Evolutionary conservation across 2,797 vertebrate genomes (phyloP).

Genomic region (Nyctalus aviator): DNA sequence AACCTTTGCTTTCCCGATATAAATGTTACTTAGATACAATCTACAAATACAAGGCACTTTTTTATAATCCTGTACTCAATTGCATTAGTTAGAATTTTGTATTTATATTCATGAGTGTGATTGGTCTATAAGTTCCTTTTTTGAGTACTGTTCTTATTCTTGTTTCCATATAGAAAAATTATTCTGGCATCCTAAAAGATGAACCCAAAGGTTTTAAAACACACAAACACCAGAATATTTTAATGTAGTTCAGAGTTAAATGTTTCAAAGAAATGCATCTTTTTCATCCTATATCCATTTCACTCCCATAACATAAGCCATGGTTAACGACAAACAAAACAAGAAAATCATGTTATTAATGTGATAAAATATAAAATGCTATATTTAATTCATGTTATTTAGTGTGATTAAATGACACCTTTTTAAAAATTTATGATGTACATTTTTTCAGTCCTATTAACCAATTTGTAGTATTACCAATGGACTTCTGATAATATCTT

Average conservation of each 20-base stretch:
- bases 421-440: neutral
- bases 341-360: neutral
- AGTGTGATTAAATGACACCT: neutral
- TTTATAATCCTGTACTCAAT: neutral
- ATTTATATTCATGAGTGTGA: neutral
- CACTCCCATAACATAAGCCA: neutral
- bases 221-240: neutral
- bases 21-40: neutral
- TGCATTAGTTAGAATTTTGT: slow-evolving; percentile 4
- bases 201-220: neutral
- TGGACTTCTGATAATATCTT: neutral
- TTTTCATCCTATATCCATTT: neutral
- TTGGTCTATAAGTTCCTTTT: neutral
- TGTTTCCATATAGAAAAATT: neutral
- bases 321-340: neutral
- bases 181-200: neutral
- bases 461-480: neutral
- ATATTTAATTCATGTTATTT: slow-evolving; percentile 23
- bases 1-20: slow-evolving; percentile 2
- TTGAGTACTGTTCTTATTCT: neutral
- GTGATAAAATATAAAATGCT: neutral
- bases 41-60: neutral
- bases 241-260: slow-evolving; percentile 19
- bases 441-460: neutral
- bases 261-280: neutral